Base-by-base conservation (phyloP, 2,888 invertebrate genomes). In the Ecliptopera silaceata region DNA sequence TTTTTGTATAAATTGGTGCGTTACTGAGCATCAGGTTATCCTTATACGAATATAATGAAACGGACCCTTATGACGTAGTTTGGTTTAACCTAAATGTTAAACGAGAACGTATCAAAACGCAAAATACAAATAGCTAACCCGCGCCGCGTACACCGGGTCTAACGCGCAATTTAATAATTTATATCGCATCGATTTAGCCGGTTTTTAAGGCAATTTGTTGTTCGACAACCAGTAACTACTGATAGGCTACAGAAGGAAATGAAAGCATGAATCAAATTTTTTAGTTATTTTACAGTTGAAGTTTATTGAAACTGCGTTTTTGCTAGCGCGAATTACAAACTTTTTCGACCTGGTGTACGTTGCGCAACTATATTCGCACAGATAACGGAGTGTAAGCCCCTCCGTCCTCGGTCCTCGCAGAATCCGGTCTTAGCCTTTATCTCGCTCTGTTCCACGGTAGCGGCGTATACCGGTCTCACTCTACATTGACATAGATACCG, bases 351-450 rank as follows among this genome's bases (percentile, higher is more conserved):
- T 66, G 69, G 51, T 87, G 91, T 90, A 89, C 86, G 60, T 89
- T 89, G 82, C 84, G 86, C 83, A 90, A 90, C 73, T 78, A 85
- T 88, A 88, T 90, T 91, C 89, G 90, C 90, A 90, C 81, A 84
- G 87, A 88, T 88, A 88, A 82, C 81, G 71, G 74, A 78, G 79
- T 86, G 67, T 76, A 77, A 70, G 79, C 87, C 90, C 88, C 90
- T 84, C 88, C 80, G 80, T 81, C 79, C 82, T 84, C 84, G 57
- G 69, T 74, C 71, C 74, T 87, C 83, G 84, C 87, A 87, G 85
- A 89, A 84, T 86, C 84, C 86, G 84, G 81, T 84, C 77, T 72
- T 66, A 58, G 57, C 63, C 64, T 46, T 45, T 57, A 46, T 82
- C 82, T 82, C 80, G 61, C 69, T 88, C 81, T 52, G 73, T 67